Evolutionary conservation across 2,888 invertebrate genomes (phyloP).

Genomic region (Sinopyrophorus schimmeli): DNA sequence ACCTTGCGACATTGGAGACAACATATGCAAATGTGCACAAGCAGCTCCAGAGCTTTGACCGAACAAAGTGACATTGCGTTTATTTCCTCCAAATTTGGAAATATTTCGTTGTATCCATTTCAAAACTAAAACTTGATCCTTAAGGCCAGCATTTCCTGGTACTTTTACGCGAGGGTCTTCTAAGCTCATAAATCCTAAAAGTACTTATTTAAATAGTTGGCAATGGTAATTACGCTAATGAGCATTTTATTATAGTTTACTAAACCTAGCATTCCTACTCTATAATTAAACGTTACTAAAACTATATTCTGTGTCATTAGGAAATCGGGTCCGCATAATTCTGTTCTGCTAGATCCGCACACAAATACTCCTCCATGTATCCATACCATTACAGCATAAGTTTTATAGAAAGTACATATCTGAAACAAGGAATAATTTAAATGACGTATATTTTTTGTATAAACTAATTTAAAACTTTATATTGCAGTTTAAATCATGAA

Average conservation of each 20-base stretch:
- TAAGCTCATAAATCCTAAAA: conserved; percentile 57
- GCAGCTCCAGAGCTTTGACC: conserved; percentile 60
- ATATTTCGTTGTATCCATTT: conserved; percentile 60
- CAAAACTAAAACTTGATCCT: conserved; percentile 59
- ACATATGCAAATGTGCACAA: conserved; percentile 56
- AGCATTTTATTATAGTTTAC: conserved; percentile 1
- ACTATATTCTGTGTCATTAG: conserved; percentile 51
- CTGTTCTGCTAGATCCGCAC: conserved; percentile 46
- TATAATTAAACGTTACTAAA: conserved; percentile 50
- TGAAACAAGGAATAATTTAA: too few relatives aligned
- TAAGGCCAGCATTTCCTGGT: conserved; percentile 60
- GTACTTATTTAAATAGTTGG: conserved; percentile 7
- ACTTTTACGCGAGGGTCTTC: conserved; percentile 55
- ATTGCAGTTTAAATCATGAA: too few relatives aligned
- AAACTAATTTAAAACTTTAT: too few relatives aligned
- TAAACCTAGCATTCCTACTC: conserved; percentile 51
- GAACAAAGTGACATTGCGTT: conserved; percentile 58
- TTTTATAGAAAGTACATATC: neutral
- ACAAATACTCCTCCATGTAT: conserved; percentile 55
- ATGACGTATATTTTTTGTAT: too few relatives aligned
- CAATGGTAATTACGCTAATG: conserved; percentile 3
- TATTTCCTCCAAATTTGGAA: conserved; percentile 57
- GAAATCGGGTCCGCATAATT: conserved; percentile 49
- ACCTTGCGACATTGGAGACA: conserved; percentile 57
- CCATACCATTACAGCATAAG: conserved; percentile 53